These are phyloP conservation scores for Iselma pallidipennis DNA, from an alignment of 2,888 invertebrate species.

Conservation along the genomic window DNA sequence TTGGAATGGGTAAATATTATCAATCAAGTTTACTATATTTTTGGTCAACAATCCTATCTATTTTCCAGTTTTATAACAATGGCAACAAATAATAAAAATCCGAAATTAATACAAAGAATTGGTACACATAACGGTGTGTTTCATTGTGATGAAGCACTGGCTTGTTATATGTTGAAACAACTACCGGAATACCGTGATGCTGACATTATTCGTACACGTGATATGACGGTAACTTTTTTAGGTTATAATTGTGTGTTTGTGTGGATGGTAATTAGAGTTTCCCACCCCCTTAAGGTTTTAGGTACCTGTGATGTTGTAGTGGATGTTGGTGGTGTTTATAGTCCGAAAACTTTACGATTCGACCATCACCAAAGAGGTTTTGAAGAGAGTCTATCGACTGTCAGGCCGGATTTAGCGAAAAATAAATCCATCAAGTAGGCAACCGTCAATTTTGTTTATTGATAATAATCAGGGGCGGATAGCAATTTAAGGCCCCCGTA, in stretches of 20 bases:
- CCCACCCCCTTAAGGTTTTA: conserved; percentile 57
- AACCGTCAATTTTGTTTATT: neutral
- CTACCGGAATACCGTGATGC: conserved; percentile 82
- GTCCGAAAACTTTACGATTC: conserved; percentile 75
- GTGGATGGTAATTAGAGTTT: too few relatives aligned
- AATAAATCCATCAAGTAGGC: conserved; percentile 64
- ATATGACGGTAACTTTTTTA: conserved; percentile 54
- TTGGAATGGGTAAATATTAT: conserved; percentile 33
- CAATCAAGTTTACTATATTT: neutral
- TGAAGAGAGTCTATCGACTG: conserved; percentile 65
- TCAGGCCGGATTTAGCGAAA: conserved; percentile 65
- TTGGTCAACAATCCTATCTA: neutral
- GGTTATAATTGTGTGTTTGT: conserved; percentile 5
- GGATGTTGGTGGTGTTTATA: conserved; percentile 89
- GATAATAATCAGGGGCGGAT: too few relatives aligned
- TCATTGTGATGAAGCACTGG: conserved; percentile 95
- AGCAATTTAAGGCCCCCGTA: too few relatives aligned
- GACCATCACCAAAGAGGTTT: conserved; percentile 95
- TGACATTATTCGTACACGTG: conserved; percentile 72
- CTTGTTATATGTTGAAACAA: conserved; percentile 85
- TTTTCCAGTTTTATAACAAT: conserved; percentile 36
- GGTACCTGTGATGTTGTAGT: conserved; percentile 90
- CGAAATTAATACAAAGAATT: conserved; percentile 57
- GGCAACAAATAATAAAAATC: conserved; percentile 48
- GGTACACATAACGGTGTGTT: conserved; percentile 84